Base-by-base conservation (phyloP, 2,113 vertebrate genomes). In the Cavia porcellus region DNA sequence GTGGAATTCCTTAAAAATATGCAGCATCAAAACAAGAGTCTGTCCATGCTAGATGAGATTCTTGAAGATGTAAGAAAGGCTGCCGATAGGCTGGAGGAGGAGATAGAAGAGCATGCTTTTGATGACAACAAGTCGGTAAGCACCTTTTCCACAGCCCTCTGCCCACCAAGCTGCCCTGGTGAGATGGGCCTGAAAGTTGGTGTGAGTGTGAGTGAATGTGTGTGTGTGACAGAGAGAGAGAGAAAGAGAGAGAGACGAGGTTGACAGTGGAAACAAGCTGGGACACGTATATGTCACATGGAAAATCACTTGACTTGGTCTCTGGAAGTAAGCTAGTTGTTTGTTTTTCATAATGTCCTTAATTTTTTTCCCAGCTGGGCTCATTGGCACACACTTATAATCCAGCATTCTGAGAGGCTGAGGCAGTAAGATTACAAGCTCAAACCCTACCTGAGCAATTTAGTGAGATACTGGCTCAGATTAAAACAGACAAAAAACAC, bases 51-150 rank as follows among this genome's bases (percentile, higher is more conserved):
- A 20, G 99, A 99, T 85, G 99, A 99, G 98, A 99, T 99, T 94
- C 98, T 99, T 22, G 99, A 99, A 98, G 99, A 99, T 2, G 99
- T 99, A 66, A 98, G 99, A 96, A 99, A 98, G 97, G 99, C 99
- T 38, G 99, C 99, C 0, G 99, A 99, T 96, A 99, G 99, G 4
- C 96, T 99, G 42, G 99, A 99, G 98, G 99, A 99, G 94, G 99
- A 99, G 97, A 99, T 99, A 32, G 99, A 99, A 94, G 99, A 99
- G 62, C 99, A 99, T 10, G 99, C 99, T 47, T 99, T 99, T 83
- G 99, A 99, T 97, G 99, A 99, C 97, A 99, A 99, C 96, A 99
- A 99, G 97, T 99, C 99, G 96, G 99, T 99, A 96, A 35, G 64
- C 55, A 5, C 7, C 93, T 77, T 50, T 28, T 47, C 90, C 84